Evolutionary conservation across 2,113 vertebrate species (phyloP), one percentile per base, ranked within the genome.

Genomic region (Kobus ellipsiprymnus): DNA sequence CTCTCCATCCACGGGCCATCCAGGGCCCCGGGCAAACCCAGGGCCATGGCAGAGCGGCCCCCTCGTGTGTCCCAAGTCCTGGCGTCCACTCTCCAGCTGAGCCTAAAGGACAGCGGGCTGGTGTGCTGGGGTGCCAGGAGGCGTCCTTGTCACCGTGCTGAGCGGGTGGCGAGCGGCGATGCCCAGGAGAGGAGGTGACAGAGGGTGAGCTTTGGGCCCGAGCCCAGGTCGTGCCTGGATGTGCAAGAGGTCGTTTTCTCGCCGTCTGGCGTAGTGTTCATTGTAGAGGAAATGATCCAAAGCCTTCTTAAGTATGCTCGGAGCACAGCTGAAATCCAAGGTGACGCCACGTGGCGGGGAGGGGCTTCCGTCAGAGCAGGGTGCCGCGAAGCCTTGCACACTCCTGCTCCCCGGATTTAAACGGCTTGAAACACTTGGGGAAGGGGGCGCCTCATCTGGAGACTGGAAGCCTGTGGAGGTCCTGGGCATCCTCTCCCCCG

Each of bases 1-100:
- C 13, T 13, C 46, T 44, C 16, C 6, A 4, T 30, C 12, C 33
- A 6, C 0, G 1, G 29, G 12, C 13, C 27, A 16, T 2, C 40
- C 0, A 6, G 21, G 0, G 40, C 19, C 2, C 50, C 3, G 0
- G 36, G 3, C 46, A 33, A 77, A 30, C 27, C 59, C 48, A 33
- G 2, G 2, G 23, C 30, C 30, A 6, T 29, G 57, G 57, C 11
- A 60, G 57, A 29, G 57, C 11, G 5, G 36, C 62, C 54, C 59
- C 12, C 14, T 10, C 3, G 0, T 2, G 44, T 13, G 19, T 12
- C 52, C 19, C 59, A 3, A 3, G 25, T 3, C 40, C 59, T 2
- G 82, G 15, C 2, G 12, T 27, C 12, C 8, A 4, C 40, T 36
- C 46, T 12, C 40, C 12, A 3, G 46, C 27, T 74, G 23, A 3